Percentiles rank a stretch among this genome's conserved stretches.
These are phyloP conservation scores for Lucifuga dentata DNA, from an alignment of 2,113 vertebrate species.

Conservation along the genomic window DNA sequence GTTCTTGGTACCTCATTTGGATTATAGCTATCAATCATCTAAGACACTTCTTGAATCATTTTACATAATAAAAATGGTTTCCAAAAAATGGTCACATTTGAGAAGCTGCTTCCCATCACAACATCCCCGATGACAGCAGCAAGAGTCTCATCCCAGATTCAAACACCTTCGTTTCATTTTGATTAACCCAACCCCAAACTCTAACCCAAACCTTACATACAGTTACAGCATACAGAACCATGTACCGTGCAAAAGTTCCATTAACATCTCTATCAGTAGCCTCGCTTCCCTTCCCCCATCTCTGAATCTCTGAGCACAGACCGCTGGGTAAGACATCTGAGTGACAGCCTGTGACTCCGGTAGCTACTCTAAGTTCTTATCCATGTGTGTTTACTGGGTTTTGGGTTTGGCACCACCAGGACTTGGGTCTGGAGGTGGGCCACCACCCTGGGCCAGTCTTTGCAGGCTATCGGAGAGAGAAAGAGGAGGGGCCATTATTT, in stretches of 20 bases:
- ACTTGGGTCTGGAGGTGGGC: constrained; percentile 73
- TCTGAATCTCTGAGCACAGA: constrained; percentile 66
- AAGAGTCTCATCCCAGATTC: constrained; percentile 39
- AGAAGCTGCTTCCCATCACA: constrained; percentile 25
- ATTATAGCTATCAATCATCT: constrained; percentile 56
- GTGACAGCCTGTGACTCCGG: constrained; percentile 75
- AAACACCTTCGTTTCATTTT: constrained; percentile 33
- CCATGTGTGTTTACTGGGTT: constrained; percentile 67
- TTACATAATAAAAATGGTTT: constrained; percentile 48
- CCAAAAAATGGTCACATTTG: constrained; percentile 26
- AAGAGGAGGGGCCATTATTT: neutral
- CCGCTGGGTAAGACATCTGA: constrained; percentile 82
- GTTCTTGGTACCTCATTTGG: constrained; percentile 53
- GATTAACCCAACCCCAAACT: constrained; percentile 33
- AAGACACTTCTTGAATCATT: constrained; percentile 56
- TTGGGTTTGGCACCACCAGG: constrained; percentile 83
- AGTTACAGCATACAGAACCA: constrained; percentile 50
- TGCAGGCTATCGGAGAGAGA: constrained; percentile 65
- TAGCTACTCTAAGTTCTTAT: constrained; percentile 42
- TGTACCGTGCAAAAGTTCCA: constrained; percentile 58
- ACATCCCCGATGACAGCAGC: constrained; percentile 39
- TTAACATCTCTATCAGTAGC: constrained; percentile 51
- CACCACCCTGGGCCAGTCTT: constrained; percentile 79
- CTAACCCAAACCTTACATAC: constrained; percentile 43
- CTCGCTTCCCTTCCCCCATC: constrained; percentile 31